Conservation (phyloP, 2,888 invertebrate genomes). For the Amaurobius ferox region DNA sequence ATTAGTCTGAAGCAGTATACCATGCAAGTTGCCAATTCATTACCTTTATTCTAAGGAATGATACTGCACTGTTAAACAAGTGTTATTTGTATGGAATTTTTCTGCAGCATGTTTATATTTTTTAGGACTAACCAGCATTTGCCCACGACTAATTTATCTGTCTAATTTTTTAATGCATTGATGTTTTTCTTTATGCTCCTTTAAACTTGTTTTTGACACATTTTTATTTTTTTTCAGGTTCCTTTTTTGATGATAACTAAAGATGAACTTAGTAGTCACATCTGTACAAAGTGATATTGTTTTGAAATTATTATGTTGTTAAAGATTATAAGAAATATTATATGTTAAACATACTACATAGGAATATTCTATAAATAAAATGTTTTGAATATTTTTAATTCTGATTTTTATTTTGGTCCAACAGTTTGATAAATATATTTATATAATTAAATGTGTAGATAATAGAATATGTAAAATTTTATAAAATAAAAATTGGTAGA, state of each 20-base stretch:
- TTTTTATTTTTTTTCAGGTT: conserved; percentile 21
- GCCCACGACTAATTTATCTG: too few species aligned
- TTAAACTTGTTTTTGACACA: not conserved
- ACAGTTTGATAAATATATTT: too few species aligned
- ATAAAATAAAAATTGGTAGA: too few species aligned
- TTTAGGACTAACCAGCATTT: not conserved
- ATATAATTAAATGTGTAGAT: too few species aligned
- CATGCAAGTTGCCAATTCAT: too few species aligned
- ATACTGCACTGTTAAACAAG: too few species aligned
- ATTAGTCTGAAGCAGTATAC: too few species aligned
- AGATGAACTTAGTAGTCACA: conserved; percentile 2
- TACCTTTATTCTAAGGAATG: too few species aligned
- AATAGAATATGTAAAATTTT: too few species aligned
- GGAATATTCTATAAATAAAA: not conserved
- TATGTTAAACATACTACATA: not conserved
- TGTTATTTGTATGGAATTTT: not conserved
- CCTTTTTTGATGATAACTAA: conserved; percentile 28
- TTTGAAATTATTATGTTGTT: not conserved
- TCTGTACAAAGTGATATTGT: conserved; percentile 3
- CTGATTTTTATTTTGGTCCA: too few species aligned
- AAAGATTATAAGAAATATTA: not conserved
- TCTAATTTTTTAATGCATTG: not conserved
- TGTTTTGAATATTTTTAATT: conserved; percentile 6
- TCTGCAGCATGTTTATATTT: not conserved
- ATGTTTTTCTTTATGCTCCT: not conserved